Evolutionary conservation across 2,888 invertebrate genomes (phyloP), one percentile per base, ranked within the genome.

Genomic region (Scaptomyza flava): DNA sequence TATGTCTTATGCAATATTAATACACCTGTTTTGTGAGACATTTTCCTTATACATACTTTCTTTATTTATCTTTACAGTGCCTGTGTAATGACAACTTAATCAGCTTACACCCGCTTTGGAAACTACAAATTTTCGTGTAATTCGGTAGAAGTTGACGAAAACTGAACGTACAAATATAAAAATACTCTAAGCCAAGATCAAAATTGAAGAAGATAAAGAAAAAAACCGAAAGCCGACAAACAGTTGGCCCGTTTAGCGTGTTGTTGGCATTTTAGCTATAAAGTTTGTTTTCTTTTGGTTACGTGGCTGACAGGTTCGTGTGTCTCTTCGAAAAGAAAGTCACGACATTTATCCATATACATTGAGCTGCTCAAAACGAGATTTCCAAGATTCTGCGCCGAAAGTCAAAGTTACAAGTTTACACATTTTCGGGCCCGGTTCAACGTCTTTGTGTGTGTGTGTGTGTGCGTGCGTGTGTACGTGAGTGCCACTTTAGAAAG

Each of bases 361-460:
- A 6, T 27, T 27, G 27, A n/a, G 36, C 14, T 41, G 73, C n/a
- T 65, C 69, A 62, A 82, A 87, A 84, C 87, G 64, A 84, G 84
- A 84, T 84, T 87, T 86, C 85, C 85, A 82, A 87, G 84, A 84
- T 85, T 85, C 84, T 85, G 84, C 85, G 77, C 81, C 81, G 84
- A 85, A 85, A 85, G 84, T 85, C 84, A 85, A 85, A 85, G 84
- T 85, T 85, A 87, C 87, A 84, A 80, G 73, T 81, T 77, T 79
- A 86, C 86, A 70, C 34, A 14, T 61, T 63, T 85, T 68, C 17
- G 41, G 74, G 65, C 60, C 77, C 83, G 81, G 82, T 81, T 82
- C 81, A 70, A 81, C 81, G 79, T 77, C 67, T 80, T 61, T 33
- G 20, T 53, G 51, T 36, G 20, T 52, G 47, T 52, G 45, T 67